Evolutionary conservation across 1,140 invertebrate species (phyloP).

Genomic region (Parasteatoda tepidariorum): DNA sequence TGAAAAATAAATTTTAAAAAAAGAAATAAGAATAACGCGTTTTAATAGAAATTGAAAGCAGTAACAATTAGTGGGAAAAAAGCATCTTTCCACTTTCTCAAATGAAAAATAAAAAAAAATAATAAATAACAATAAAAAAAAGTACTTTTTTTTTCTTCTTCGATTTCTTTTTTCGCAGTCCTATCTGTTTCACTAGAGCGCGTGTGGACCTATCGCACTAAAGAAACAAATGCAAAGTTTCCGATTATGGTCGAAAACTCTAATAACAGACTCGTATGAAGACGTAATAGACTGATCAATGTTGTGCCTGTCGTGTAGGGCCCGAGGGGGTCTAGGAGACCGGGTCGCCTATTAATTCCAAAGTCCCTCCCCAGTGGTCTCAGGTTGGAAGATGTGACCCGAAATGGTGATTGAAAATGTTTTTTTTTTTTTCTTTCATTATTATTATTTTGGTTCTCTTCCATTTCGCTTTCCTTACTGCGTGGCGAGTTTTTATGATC

Average conservation of each 20-base stretch:
- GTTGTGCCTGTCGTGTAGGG: constrained; percentile 6
- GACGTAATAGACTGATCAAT: constrained; percentile 57
- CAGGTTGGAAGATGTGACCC: constrained; percentile 27
- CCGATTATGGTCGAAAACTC: too few species aligned
- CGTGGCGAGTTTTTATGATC: constrained; percentile 9
- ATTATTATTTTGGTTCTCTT: too few species aligned
- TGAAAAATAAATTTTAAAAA: too few species aligned
- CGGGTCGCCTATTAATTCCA: constrained; percentile 38
- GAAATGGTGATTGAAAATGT: constrained; percentile 38
- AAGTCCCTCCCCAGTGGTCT: constrained; percentile 33
- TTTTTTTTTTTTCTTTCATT: not conserved
- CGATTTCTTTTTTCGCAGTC: not conserved
- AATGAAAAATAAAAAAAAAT: not conserved
- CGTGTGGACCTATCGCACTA: too few species aligned
- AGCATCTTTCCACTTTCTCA: too few species aligned
- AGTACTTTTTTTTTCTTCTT: not conserved
- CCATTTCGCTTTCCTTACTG: not conserved
- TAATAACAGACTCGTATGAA: constrained; percentile 34
- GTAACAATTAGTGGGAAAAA: too few species aligned
- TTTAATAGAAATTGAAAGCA: too few species aligned
- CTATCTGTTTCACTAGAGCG: not conserved
- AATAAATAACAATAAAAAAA: not conserved
- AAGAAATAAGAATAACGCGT: too few species aligned
- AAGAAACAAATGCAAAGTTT: not conserved
- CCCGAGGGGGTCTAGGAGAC: not conserved